Conservation (phyloP, 2,888 invertebrate genomes). For the Hydroisotoma schaefferi region DNA sequence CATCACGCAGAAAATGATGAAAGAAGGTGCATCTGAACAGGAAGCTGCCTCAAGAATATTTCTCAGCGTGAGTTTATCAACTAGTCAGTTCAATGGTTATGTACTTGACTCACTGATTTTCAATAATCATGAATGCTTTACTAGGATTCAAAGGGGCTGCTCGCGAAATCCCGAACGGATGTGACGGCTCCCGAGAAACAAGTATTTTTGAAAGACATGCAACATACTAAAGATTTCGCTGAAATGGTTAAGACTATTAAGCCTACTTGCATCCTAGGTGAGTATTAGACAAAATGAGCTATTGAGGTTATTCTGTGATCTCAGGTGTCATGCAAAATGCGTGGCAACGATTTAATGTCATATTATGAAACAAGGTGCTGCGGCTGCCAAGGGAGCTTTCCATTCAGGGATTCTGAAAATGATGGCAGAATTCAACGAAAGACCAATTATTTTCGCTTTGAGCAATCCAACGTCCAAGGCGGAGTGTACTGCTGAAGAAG, state of each 20-base stretch:
- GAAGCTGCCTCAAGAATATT: slow-evolving; percentile 81
- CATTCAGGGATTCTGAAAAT: slow-evolving; percentile 70
- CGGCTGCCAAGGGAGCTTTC: slow-evolving; percentile 92
- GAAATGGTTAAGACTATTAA: slow-evolving; percentile 77
- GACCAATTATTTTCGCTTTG: slow-evolving; percentile 93
- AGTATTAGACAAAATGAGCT: slow-evolving; percentile 29
- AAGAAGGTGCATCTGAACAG: slow-evolving; percentile 71
- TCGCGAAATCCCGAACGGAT: slow-evolving; percentile 75
- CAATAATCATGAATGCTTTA: neutral
- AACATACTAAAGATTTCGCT: slow-evolving; percentile 70
- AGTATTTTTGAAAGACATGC: slow-evolving; percentile 73
- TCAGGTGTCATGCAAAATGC: no score
- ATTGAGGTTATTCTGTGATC: neutral
- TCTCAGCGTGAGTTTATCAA: slow-evolving; percentile 50
- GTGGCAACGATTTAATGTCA: no score
- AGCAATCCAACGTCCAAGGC: slow-evolving; percentile 98
- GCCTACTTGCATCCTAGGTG: slow-evolving; percentile 90
- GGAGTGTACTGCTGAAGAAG: slow-evolving; percentile 99
- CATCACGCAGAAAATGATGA: slow-evolving; percentile 86
- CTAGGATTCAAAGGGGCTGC: slow-evolving; percentile 83
- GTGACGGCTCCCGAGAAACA: slow-evolving; percentile 72
- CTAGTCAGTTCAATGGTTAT: neutral
- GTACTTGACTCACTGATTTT: neutral
- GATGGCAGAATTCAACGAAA: slow-evolving; percentile 52
- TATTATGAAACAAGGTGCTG: slow-evolving; percentile 64